Evolutionary conservation across 2,113 vertebrate species (phyloP).

Genomic region (Stigmatopora argus): DNA sequence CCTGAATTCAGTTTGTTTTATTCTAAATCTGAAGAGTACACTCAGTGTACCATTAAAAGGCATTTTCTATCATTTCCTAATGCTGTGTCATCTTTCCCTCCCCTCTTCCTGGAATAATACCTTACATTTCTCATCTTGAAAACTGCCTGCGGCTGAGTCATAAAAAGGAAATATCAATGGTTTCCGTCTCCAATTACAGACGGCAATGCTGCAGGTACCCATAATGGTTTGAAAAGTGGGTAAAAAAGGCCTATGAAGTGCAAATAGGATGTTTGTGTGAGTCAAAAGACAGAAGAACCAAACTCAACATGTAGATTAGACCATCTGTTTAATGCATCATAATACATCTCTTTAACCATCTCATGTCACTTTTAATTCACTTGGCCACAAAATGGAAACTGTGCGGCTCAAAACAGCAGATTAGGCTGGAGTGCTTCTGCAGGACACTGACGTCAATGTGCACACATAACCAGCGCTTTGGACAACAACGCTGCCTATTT

Average conservation of each 20-base stretch:
- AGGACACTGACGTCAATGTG: conserved; percentile 29
- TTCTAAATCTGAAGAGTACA: conserved; percentile 5
- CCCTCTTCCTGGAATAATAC: conserved; percentile 16
- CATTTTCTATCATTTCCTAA: conserved; percentile 13
- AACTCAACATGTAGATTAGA: conserved; percentile 28
- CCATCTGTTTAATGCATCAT: conserved; percentile 56
- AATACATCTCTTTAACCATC: conserved; percentile 42
- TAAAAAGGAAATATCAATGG: conserved; percentile 22
- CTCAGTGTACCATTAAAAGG: conserved; percentile 13
- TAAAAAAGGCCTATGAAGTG: conserved; percentile 22
- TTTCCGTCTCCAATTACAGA: conserved; percentile 27
- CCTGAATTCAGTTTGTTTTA: conserved; percentile 21
- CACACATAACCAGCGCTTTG: conserved; percentile 19
- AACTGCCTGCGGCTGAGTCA: conserved; percentile 18
- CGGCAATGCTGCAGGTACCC: conserved; percentile 23
- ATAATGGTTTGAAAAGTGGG: conserved; percentile 12
- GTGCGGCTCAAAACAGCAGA: conserved; percentile 24
- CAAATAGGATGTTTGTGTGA: conserved; percentile 15
- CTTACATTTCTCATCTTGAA: conserved; percentile 13
- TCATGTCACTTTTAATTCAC: conserved; percentile 43
- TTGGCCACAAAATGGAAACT: conserved; percentile 42
- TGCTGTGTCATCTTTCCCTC: conserved; percentile 24
- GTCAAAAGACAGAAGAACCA: neutral
- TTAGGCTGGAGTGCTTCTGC: conserved; percentile 41
- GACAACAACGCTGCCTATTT: conserved; percentile 17